Conservation (phyloP, 2,113 vertebrate genomes). For the Spea multiplicata region DNA sequence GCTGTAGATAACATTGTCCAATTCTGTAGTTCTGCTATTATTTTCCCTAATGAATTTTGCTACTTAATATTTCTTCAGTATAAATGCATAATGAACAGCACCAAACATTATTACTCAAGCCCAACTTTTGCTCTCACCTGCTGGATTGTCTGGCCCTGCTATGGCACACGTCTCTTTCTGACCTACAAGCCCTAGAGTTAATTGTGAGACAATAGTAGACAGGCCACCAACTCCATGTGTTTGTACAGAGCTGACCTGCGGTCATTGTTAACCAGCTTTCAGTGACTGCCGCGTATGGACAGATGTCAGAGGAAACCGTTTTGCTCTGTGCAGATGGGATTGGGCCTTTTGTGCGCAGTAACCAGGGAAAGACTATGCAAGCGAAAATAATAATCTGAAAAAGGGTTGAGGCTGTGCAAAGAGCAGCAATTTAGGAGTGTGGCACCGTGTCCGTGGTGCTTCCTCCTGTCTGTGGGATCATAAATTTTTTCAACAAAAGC, state of each 20-base stretch:
- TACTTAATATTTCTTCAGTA: no score
- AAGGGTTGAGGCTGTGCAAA: neutral
- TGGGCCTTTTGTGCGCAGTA: conserved; percentile 25
- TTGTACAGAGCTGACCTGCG: conserved; percentile 33
- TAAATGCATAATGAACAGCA: no score
- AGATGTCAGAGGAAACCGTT: conserved; percentile 30
- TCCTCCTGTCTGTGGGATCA: conserved; percentile 9
- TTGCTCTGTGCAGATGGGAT: conserved; percentile 29
- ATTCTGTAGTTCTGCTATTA: no score
- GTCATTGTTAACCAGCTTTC: conserved; percentile 22
- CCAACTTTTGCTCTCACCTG: neutral
- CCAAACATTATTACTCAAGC: no score
- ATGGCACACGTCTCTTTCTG: conserved; percentile 16
- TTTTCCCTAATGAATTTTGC: no score
- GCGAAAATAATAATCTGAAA: conserved; percentile 32
- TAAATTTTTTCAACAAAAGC: conserved; percentile 17
- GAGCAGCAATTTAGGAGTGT: conserved; percentile 3
- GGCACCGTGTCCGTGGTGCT: neutral
- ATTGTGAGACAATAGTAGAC: conserved; percentile 32
- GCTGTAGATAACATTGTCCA: no score
- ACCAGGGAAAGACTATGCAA: conserved; percentile 28
- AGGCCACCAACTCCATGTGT: conserved; percentile 18
- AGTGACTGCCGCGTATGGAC: conserved; percentile 8
- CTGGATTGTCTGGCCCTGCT: neutral
- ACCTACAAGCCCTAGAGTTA: conserved; percentile 28